Evolutionary conservation across 2,888 invertebrate genomes (phyloP).

Genomic region (Coelopa pilipes): DNA sequence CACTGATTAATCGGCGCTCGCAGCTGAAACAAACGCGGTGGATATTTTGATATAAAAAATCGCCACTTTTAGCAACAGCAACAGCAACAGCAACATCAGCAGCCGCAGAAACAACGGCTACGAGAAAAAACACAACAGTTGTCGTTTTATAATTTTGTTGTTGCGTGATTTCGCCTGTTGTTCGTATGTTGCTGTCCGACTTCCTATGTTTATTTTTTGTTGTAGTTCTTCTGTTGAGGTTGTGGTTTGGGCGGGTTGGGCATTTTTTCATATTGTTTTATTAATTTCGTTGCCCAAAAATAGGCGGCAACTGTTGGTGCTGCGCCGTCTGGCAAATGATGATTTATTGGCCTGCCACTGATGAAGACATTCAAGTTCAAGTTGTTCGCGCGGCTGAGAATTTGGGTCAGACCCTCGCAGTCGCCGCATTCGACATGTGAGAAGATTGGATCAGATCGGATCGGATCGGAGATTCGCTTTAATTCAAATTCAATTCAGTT

Average conservation of each 20-base stretch:
- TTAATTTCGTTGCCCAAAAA: not conserved
- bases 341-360: not conserved
- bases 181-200: not conserved
- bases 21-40: not conserved
- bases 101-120: too few relatives aligned
- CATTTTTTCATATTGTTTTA: not conserved
- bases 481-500: too few relatives aligned
- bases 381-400: not conserved
- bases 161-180: not conserved
- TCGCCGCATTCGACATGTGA: too few relatives aligned
- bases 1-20: constrained; percentile 24
- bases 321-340: not conserved
- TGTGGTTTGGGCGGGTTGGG: not conserved
- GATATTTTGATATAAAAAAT: not conserved
- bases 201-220: not conserved
- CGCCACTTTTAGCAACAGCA: not conserved
- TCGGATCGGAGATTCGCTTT: too few relatives aligned
- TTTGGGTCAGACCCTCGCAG: not conserved
- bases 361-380: not conserved
- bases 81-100: not conserved
- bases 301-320: not conserved
- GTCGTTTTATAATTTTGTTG: not conserved
- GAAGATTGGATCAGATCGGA: too few relatives aligned
- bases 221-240: not conserved
- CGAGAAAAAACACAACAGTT: not conserved